Evolutionary conservation across 2,888 invertebrate species (phyloP).

Genomic region (Tolmerus cingulatus): DNA sequence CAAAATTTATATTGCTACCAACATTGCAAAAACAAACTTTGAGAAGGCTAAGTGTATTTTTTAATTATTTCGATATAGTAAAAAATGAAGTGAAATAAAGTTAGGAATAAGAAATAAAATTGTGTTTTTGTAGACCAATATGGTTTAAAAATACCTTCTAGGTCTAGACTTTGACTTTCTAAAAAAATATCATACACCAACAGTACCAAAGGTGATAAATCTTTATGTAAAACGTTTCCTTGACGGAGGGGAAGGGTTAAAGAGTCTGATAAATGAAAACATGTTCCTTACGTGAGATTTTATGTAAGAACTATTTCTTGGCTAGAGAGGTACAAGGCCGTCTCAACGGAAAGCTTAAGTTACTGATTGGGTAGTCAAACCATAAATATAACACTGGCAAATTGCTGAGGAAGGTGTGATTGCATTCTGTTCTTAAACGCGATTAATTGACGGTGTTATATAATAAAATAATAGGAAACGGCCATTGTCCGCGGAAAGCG

Average conservation of each 20-base stretch:
- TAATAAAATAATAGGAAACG: background rate
- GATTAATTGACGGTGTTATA: background rate
- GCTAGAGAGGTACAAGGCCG: background rate
- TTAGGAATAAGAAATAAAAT: no score
- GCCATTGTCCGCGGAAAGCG: background rate
- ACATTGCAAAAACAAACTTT: no score
- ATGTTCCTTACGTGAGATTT: background rate
- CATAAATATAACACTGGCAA: background rate
- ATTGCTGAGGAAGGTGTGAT: background rate
- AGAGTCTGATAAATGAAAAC: background rate
- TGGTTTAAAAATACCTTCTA: background rate
- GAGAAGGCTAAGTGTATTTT: no score
- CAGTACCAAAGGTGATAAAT: background rate
- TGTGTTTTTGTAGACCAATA: no score
- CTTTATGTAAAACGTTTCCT: background rate
- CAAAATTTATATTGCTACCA: no score
- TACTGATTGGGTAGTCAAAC: background rate
- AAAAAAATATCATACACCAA: background rate
- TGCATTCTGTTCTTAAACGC: background rate
- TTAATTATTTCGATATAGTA: no score
- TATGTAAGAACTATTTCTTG: background rate
- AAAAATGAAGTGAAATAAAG: no score
- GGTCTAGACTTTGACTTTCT: background rate
- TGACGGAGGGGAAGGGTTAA: background rate
- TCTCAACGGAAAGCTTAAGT: background rate